phyloP scores from a whole-genome alignment of 2,888 invertebrate genomes.

The Ypsolopha scabrella region DNA sequence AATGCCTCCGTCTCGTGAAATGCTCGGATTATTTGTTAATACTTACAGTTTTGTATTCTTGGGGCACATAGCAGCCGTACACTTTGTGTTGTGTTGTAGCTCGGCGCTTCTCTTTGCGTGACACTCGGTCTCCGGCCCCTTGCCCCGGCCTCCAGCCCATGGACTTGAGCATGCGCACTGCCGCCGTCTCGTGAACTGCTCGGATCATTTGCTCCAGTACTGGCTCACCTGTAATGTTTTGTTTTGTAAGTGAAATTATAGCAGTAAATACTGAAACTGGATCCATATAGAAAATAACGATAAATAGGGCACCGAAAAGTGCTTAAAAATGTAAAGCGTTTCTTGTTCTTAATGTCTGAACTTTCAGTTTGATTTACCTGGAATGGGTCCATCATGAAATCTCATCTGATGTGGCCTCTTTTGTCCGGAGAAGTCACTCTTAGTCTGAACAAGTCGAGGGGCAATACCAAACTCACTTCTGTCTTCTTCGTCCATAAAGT shows the following conservation, averaged over 20 bases:
- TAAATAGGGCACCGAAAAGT: no score
- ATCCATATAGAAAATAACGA: no score
- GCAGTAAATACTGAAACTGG: no score
- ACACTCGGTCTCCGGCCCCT: slow-evolving; percentile 74
- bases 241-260: not conserved
- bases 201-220: slow-evolving; percentile 77
- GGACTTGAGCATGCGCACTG: slow-evolving; percentile 83
- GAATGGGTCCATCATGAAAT: slow-evolving; percentile 60
- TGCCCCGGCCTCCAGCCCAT: slow-evolving; percentile 97
- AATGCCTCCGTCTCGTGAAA: no score
- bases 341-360: no score
- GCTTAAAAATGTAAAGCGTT: no score
- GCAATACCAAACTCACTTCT: slow-evolving; percentile 95
- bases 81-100: slow-evolving; percentile 33
- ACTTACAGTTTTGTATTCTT: no score
- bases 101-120: slow-evolving; percentile 38
- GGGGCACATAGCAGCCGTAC: slow-evolving; percentile 20
- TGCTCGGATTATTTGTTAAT: no score
- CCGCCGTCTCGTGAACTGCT: slow-evolving; percentile 88
- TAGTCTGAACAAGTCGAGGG: slow-evolving; percentile 85
- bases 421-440: slow-evolving; percentile 77
- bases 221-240: slow-evolving; percentile 67
- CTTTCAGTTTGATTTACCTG: slow-evolving; percentile 28
- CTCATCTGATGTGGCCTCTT: slow-evolving; percentile 31
- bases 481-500: slow-evolving; percentile 99